Percentiles rank a stretch among this genome's conserved stretches.
Conservation (phyloP, 2,888 invertebrate genomes). For the Sceliomorpha sp. region DNA sequence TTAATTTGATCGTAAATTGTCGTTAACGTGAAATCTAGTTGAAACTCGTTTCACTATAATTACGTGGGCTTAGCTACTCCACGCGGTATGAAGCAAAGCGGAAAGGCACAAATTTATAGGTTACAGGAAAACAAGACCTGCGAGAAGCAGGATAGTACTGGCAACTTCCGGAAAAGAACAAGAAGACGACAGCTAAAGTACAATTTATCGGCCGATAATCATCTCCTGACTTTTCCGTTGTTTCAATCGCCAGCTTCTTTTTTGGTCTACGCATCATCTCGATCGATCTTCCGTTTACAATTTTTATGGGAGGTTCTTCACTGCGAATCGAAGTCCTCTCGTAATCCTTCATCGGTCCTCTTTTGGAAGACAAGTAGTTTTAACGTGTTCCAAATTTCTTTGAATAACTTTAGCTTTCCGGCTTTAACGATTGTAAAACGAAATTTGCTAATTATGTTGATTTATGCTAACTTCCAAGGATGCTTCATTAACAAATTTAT, state of each 20-base stretch:
- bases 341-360: too few species aligned
- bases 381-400: too few species aligned
- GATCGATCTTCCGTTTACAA: constrained; percentile 18
- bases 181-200: constrained; percentile 62
- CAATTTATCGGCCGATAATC: constrained; percentile 75
- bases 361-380: too few species aligned
- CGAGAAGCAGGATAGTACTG: constrained; percentile 7
- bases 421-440: too few species aligned
- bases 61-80: constrained; percentile 66
- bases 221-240: constrained; percentile 65
- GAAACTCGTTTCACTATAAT: constrained; percentile 71
- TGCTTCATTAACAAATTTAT: too few species aligned
- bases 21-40: constrained; percentile 74
- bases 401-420: too few species aligned
- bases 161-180: neutral
- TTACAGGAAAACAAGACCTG: constrained; percentile 14
- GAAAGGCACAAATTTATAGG: constrained; percentile 40
- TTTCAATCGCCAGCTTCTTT: constrained; percentile 69
- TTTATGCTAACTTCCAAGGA: too few species aligned
- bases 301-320: too few species aligned
- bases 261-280: constrained; percentile 59
- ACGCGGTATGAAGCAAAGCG: constrained; percentile 37
- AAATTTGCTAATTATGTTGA: too few species aligned
- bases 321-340: too few species aligned
- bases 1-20: constrained; percentile 78